phyloP scores from a whole-genome alignment of 2,113 vertebrate species.

The Hystrix cristata region DNA sequence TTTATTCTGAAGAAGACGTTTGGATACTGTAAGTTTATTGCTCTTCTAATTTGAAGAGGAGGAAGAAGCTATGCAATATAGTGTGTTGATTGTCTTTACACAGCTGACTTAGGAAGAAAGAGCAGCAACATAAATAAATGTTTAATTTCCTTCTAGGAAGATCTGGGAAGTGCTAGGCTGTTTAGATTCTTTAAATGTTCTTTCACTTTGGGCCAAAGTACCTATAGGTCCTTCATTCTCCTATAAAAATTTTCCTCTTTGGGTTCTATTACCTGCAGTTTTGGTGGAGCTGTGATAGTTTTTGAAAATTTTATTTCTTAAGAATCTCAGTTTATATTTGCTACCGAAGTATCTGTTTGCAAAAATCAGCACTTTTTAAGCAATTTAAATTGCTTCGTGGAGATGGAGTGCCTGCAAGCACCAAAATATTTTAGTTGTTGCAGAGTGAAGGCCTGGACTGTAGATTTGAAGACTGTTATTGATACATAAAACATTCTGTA shows the following conservation, averaged over 20 bases:
- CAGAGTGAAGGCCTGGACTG: not conserved
- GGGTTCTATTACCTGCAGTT: not conserved
- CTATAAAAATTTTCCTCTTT: slow-evolving; percentile 2
- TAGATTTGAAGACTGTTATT: not conserved
- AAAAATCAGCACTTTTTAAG: not conserved
- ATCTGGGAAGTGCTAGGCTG: not conserved
- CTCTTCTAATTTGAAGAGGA: slow-evolving; percentile 43
- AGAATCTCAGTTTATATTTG: slow-evolving; percentile 59
- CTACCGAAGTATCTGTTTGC: not conserved
- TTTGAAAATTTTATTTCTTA: slow-evolving; percentile 30
- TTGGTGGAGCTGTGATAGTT: not conserved
- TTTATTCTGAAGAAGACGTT: slow-evolving; percentile 89
- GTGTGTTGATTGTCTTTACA: not conserved
- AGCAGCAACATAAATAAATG: not conserved
- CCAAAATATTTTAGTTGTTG: not conserved
- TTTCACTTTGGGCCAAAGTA: not conserved
- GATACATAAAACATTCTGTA: not conserved
- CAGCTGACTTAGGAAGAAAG: not conserved
- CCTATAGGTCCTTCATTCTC: not conserved
- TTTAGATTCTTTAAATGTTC: slow-evolving; percentile 15
- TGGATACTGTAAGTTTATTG: slow-evolving; percentile 87
- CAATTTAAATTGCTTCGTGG: not conserved
- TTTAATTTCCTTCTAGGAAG: slow-evolving; percentile 44
- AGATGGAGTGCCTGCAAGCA: not conserved
- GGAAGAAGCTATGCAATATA: slow-evolving; percentile 5